Evolutionary conservation across 1,140 invertebrate species (phyloP), one percentile per base, ranked within the genome.

Genomic region (Drosophila sp.): DNA sequence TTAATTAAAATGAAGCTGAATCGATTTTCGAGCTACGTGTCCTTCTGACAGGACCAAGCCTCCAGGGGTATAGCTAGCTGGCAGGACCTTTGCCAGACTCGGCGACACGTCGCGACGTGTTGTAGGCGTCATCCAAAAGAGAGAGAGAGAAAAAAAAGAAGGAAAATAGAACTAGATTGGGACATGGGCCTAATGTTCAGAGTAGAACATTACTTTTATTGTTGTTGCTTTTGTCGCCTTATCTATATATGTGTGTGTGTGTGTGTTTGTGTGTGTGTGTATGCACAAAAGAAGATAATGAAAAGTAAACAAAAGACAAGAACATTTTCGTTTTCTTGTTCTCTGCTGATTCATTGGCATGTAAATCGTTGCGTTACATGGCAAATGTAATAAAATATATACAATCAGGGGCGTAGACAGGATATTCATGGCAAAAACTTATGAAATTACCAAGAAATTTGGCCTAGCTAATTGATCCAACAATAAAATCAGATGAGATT

Each of bases 1-100:
- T 87, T 87, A 87, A 87, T 87, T 87, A 89, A 89, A 76, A 77
- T 75, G 72, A 67, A 69, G 55, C 70, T 30, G 58, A 89, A 87
- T 87, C 83, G 84, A 89, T 86, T 79, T 73, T 80, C 33, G 32
- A 33, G 68, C 40, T 69, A 73, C 69, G 76, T 83, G 79, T 76
- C 79, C 64, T 54, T 58, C 64, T 70, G 61, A 47, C 58, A 55
- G 40, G 40, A 32, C 41, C 10, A 35, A 23, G 61, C 66, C 67
- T 47, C 1, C 0, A 17, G 56, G 66, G 47, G 68, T 30, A 60
- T 57, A 41, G 27, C 60, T 35, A 50, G 60, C 76, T 61, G 60
- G 54, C 71, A 71, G 60, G 65, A 72, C 75, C 71, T 72, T 82
- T 82, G 74, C 55, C 69, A 63, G 75, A 79, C 70, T 50, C 25